These are phyloP conservation scores for Hydroisotoma schaefferi DNA, from an alignment of 2,888 invertebrate species.

Conservation along the genomic window DNA sequence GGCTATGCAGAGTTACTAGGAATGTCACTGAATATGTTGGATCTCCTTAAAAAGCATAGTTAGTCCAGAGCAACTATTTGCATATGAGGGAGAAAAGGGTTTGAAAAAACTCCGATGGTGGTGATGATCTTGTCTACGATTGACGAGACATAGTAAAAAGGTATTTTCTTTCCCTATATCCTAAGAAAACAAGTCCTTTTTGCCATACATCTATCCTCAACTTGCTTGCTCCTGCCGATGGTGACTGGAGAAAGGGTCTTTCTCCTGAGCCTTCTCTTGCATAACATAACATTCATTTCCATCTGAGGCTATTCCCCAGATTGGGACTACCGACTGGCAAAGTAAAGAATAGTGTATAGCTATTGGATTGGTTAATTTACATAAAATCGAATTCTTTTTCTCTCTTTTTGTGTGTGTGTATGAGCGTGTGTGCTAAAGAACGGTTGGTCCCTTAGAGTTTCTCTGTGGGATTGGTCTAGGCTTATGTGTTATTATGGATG, in stretches of 20 bases:
- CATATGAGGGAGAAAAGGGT: no score
- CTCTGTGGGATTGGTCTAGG: no score
- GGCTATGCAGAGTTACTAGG: slow-evolving; percentile 8
- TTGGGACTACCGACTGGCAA: slow-evolving; percentile 12
- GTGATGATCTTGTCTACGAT: no score
- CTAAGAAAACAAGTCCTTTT: no score
- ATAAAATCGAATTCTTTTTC: slow-evolving; percentile 45
- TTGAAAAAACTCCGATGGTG: no score
- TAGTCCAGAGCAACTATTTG: no score
- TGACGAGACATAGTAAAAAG: no score
- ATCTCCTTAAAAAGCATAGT: no score
- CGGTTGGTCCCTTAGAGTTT: slow-evolving; percentile 3
- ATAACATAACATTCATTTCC: slow-evolving; percentile 16
- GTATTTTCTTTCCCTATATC: no score
- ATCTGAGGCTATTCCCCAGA: neutral
- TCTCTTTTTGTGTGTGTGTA: slow-evolving; percentile 8
- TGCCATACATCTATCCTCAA: no score
- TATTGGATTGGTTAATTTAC: slow-evolving; percentile 46
- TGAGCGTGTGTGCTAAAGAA: neutral
- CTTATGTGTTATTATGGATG: neutral
- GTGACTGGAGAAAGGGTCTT: neutral
- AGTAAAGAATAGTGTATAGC: slow-evolving; percentile 43
- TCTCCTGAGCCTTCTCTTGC: slow-evolving; percentile 9
- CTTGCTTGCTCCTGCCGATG: neutral
- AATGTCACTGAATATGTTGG: slow-evolving; percentile 5